Conservation (phyloP, 2,888 invertebrate species). For the Tachina fera region DNA sequence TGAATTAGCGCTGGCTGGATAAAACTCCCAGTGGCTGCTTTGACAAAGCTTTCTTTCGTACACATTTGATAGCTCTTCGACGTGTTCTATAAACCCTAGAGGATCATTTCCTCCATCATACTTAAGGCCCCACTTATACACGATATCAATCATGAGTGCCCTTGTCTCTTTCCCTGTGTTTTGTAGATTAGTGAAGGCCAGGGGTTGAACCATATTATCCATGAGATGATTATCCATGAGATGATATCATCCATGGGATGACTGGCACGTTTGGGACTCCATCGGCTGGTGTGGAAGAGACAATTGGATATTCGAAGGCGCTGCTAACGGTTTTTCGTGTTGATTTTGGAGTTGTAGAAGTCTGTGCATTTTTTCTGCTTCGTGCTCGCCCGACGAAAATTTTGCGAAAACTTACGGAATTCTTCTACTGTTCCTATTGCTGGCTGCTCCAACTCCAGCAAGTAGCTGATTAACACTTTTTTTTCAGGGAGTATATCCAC, state of each 20-base stretch:
- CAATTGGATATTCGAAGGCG: too few relatives aligned
- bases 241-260: not conserved
- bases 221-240: too few relatives aligned
- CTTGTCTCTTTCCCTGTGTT: too few relatives aligned
- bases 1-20: too few relatives aligned
- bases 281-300: too few relatives aligned
- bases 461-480: too few relatives aligned
- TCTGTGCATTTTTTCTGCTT: not conserved
- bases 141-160: not conserved
- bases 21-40: not conserved
- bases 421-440: not conserved
- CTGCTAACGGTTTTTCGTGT: too few relatives aligned
- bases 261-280: not conserved
- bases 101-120: not conserved
- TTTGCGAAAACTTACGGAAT: not conserved
- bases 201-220: not conserved
- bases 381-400: not conserved
- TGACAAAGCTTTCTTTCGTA: not conserved
- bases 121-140: not conserved
- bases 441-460: not conserved
- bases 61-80: not conserved
- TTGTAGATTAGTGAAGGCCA: too few relatives aligned
- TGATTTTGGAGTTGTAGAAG: too few relatives aligned
- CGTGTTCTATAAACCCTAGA: not conserved
- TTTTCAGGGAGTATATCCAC: not conserved